phyloP scores from a whole-genome alignment of 2,113 vertebrate species.

The Rhadina sibilatrix region DNA sequence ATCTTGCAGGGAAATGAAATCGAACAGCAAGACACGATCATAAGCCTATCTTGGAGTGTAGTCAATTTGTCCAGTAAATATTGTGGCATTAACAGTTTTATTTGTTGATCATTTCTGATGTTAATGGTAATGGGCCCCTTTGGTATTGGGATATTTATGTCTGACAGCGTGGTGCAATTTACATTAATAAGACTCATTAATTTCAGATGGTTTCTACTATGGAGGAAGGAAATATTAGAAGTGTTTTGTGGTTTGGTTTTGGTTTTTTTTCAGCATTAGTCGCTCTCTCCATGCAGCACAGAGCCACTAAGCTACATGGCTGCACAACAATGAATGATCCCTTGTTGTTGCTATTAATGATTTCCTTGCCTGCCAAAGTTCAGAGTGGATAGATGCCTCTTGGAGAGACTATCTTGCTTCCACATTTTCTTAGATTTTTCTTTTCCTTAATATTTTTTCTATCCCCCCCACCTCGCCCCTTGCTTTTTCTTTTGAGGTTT shows the following conservation, averaged over 20 bases:
- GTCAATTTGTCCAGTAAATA: slow-evolving; percentile 68
- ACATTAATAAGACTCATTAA: slow-evolving; percentile 70
- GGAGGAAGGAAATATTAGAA: slow-evolving; percentile 55
- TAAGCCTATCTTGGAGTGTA: slow-evolving; percentile 48
- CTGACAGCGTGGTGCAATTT: slow-evolving; percentile 65
- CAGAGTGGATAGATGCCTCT: background rate
- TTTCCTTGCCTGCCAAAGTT: slow-evolving; percentile 15
- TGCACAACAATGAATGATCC: slow-evolving; percentile 18
- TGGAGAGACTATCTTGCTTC: background rate
- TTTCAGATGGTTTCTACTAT: slow-evolving; percentile 64
- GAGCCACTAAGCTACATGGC: background rate
- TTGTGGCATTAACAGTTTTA: slow-evolving; percentile 60
- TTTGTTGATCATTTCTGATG: slow-evolving; percentile 71
- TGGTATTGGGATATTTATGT: slow-evolving; percentile 68
- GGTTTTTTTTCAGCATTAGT: background rate
- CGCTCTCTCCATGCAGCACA: background rate
- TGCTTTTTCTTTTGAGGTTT: background rate
- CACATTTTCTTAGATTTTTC: background rate
- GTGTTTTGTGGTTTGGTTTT: background rate
- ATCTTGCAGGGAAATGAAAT: slow-evolving; percentile 70
- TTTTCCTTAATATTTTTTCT: background rate
- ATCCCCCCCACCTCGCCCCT: accelerated
- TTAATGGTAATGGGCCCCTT: slow-evolving; percentile 66
- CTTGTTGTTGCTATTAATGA: slow-evolving; percentile 60
- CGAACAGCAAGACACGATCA: slow-evolving; percentile 33